phyloP scores from a whole-genome alignment of 2,888 invertebrate species.

The Lathronympha strigana region DNA sequence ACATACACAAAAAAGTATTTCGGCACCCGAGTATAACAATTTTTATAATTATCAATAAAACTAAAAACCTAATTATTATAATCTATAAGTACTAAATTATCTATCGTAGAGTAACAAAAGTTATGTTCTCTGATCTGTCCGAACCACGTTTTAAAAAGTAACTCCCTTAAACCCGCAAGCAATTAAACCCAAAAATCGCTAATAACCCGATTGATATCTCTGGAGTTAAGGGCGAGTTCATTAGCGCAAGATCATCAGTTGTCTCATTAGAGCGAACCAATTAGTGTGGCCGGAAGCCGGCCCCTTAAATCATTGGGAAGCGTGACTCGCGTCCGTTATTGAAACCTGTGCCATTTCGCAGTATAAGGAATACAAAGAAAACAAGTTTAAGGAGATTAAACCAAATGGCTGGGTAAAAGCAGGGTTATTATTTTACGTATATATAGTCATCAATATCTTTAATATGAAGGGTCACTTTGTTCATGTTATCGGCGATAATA shows the following conservation, averaged over 20 bases:
- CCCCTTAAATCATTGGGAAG: slow-evolving; percentile 44
- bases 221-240: slow-evolving; percentile 43
- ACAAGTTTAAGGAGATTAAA: slow-evolving; percentile 4
- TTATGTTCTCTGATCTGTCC: not conserved
- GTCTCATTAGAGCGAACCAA: slow-evolving; percentile 51
- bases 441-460: no score
- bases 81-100: not conserved
- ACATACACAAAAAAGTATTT: no score
- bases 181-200: slow-evolving; percentile 29
- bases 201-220: slow-evolving; percentile 41
- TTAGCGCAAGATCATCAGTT: slow-evolving; percentile 49
- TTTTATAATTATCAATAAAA: no score
- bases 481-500: no score
- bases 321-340: slow-evolving; percentile 57
- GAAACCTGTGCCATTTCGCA: slow-evolving; percentile 39
- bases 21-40: no score
- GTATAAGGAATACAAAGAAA: slow-evolving; percentile 33
- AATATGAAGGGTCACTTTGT: no score
- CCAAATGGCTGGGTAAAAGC: not conserved
- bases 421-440: slow-evolving; percentile 1
- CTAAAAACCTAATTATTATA: no score
- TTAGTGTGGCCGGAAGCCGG: slow-evolving; percentile 43
- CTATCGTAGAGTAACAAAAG: not conserved
- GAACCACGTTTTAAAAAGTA: not conserved
- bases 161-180: slow-evolving; percentile 17